Conservation (phyloP, 2,888 invertebrate genomes). For the Parthenolecanium corni region DNA sequence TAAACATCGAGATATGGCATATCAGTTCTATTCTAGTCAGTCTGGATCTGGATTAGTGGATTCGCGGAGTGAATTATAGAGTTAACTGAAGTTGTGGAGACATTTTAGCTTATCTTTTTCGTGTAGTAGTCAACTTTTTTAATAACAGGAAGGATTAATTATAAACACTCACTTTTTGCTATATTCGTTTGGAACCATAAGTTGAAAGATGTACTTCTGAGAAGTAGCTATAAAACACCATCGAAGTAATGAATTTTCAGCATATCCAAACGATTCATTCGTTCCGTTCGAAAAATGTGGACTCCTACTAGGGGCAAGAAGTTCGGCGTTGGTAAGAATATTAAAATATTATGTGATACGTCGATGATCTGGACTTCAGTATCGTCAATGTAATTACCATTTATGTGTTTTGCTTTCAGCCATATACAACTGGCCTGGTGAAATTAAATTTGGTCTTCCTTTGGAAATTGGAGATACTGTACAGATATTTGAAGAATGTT, state of each 20-base stretch:
- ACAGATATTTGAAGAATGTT: constrained; percentile 81
- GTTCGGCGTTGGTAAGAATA: constrained; percentile 41
- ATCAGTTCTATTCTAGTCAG: no score
- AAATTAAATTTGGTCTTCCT: constrained; percentile 63
- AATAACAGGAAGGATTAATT: constrained; percentile 20
- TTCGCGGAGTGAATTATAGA: no score
- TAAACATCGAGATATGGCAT: no score
- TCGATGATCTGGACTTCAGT: no score
- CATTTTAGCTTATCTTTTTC: not conserved
- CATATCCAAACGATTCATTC: not conserved
- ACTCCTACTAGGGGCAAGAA: constrained; percentile 59
- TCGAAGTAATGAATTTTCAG: no score
- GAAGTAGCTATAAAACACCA: not conserved
- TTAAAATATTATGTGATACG: not conserved
- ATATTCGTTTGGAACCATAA: constrained; percentile 10
- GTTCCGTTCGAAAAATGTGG: constrained; percentile 47
- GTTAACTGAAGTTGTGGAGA: no score
- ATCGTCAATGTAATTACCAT: no score
- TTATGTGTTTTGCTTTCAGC: constrained; percentile 49
- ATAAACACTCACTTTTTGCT: not conserved
- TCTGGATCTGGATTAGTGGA: no score
- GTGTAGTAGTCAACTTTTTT: not conserved
- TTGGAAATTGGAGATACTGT: constrained; percentile 86
- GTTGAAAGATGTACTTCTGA: not conserved
- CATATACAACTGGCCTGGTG: constrained; percentile 81